These are phyloP conservation scores for Harpagoxenus sublaevis DNA, from an alignment of 2,888 invertebrate genomes.

Conservation along the genomic window DNA sequence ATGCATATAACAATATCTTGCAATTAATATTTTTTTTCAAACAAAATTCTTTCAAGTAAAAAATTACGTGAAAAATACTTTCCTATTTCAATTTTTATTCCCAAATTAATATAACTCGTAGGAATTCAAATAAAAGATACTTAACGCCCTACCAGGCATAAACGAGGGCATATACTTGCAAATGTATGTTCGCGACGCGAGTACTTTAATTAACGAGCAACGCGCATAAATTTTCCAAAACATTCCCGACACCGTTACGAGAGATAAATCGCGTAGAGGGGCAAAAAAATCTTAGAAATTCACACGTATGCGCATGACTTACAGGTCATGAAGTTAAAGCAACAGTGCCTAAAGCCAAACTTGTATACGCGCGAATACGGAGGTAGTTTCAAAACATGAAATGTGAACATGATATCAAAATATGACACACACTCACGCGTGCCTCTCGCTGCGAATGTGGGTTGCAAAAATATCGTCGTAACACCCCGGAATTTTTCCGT, in stretches of 20 bases:
- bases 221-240: background rate
- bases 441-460: constrained; percentile 2
- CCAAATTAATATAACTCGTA: background rate
- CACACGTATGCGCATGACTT: background rate
- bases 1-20: background rate
- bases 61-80: background rate
- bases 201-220: background rate
- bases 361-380: background rate
- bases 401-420: constrained; percentile 19
- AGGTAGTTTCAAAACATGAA: constrained; percentile 28
- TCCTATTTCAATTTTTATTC: background rate
- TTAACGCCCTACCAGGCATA: background rate
- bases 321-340: constrained; percentile 22
- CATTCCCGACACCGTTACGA: background rate
- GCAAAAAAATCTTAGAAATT: background rate
- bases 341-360: constrained; percentile 4
- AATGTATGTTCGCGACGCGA: background rate
- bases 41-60: background rate
- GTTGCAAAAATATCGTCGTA: constrained; percentile 36
- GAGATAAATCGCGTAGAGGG: background rate
- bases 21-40: background rate
- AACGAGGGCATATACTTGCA: background rate
- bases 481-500: background rate
- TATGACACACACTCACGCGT: background rate
- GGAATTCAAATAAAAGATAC: background rate